phyloP scores from a whole-genome alignment of 2,888 invertebrate genomes.

The Hololepta plana region DNA sequence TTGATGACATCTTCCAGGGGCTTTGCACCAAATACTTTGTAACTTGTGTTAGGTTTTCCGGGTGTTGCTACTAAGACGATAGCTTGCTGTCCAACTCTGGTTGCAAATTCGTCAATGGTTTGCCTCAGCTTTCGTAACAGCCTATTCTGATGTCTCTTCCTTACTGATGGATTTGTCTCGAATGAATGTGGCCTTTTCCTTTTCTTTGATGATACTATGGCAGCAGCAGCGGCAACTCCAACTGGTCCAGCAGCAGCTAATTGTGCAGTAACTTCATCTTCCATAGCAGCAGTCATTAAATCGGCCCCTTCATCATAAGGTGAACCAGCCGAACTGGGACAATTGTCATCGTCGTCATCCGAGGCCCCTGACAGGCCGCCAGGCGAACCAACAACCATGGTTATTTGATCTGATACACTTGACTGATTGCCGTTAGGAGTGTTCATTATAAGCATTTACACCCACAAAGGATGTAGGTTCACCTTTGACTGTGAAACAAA shows the following conservation, averaged over 20 bases:
- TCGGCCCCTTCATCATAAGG: conserved; percentile 66
- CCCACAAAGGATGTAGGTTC: conserved; percentile 19
- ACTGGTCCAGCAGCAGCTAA: conserved; percentile 90
- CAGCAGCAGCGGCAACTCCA: conserved; percentile 92
- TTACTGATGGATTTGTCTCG: conserved; percentile 91
- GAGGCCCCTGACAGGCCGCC: conserved; percentile 31
- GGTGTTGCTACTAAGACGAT: conserved; percentile 91
- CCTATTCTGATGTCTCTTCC: conserved; percentile 90
- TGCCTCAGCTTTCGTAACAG: conserved; percentile 75
- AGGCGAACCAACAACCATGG: conserved; percentile 38
- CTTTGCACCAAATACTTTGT: conserved; percentile 93
- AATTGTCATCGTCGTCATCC: conserved; percentile 68
- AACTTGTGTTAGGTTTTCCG: conserved; percentile 88
- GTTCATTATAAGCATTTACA: conserved; percentile 27
- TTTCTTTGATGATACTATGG: conserved; percentile 90
- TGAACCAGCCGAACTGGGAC: conserved; percentile 62
- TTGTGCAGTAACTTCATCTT: conserved; percentile 91
- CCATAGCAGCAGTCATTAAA: conserved; percentile 67
- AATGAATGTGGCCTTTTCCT: conserved; percentile 89
- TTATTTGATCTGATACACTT: conserved; percentile 41
- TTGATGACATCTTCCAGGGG: conserved; percentile 92
- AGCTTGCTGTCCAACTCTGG: conserved; percentile 92
- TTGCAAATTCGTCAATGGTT: conserved; percentile 94
- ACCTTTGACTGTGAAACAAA: conserved; percentile 14
- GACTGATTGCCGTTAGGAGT: conserved; percentile 23